A percentile compares a stretch with the other conserved stretches of the same genome.
These are phyloP conservation scores for Heteromormyrus szaboi DNA, from an alignment of 2,797 vertebrate genomes.

Conservation along the genomic window DNA sequence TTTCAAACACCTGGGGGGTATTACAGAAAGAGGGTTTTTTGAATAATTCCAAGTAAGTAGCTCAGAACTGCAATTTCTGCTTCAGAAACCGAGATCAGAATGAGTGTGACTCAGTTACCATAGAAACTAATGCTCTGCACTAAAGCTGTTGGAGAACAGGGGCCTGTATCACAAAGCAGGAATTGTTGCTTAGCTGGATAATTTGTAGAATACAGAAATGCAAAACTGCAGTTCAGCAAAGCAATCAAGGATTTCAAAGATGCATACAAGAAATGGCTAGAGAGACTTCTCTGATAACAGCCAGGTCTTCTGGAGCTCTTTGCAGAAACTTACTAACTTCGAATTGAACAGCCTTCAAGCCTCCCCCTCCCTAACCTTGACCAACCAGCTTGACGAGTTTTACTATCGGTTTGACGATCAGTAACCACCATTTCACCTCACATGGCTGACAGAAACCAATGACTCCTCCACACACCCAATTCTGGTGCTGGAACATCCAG, in stretches of 20 bases:
- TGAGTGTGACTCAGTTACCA: not conserved
- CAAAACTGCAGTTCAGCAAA: not conserved
- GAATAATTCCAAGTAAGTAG: not conserved
- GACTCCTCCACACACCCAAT: not conserved
- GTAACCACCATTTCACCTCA: not conserved
- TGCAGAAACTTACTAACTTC: not conserved
- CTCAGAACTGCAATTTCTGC: not conserved
- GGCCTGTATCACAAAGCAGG: not conserved
- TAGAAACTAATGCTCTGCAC: not conserved
- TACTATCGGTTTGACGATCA: not conserved
- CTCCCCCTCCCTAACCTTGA: not conserved
- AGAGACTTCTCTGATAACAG: not conserved
- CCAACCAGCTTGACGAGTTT: not conserved
- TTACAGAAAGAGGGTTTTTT: not conserved
- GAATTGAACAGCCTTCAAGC: not conserved
- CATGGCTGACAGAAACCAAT: not conserved
- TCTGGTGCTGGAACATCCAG: not conserved
- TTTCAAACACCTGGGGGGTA: not conserved
- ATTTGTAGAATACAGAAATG: not conserved
- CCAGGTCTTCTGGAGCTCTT: not conserved
- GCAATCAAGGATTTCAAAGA: not conserved
- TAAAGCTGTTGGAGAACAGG: not conserved
- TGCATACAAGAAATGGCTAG: not conserved
- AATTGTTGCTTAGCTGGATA: not conserved
- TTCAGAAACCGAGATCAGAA: not conserved